A percentile compares a stretch with the other conserved stretches of the same genome.
phyloP scores from a whole-genome alignment of 2,113 vertebrate genomes.

The Gallinago paraguaiae region DNA sequence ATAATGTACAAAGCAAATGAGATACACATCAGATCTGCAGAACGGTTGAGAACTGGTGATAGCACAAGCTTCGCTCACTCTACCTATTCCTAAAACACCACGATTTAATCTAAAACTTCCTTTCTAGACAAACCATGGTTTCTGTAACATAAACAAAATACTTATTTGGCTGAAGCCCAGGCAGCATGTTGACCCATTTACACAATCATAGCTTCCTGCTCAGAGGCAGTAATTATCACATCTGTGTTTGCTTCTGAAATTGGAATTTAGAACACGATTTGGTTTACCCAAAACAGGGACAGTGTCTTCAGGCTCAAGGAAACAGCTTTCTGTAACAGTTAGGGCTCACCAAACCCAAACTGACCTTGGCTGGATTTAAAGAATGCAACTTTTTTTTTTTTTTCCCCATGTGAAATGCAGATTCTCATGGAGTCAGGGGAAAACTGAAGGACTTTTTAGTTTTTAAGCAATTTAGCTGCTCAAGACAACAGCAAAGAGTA shows the following conservation, averaged over 20 bases:
- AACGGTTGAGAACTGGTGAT: background rate
- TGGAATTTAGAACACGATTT: conserved; percentile 8
- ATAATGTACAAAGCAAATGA: background rate
- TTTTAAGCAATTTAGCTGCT: background rate
- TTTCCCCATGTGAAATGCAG: background rate
- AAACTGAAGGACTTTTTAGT: background rate
- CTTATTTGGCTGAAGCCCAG: background rate
- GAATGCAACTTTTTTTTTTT: background rate
- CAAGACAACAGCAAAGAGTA: background rate
- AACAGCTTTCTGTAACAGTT: background rate
- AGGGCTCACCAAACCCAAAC: background rate
- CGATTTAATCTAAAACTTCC: background rate
- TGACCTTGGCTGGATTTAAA: background rate
- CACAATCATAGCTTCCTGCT: conserved; percentile 4
- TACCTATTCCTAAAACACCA: background rate
- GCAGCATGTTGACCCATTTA: conserved; percentile 7
- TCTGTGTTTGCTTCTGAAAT: conserved; percentile 34
- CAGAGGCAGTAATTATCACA: conserved; percentile 18
- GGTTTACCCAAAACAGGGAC: background rate
- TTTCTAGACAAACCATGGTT: background rate
- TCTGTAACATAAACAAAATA: background rate
- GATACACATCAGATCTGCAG: background rate
- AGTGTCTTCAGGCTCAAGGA: background rate
- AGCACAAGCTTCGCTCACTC: background rate
- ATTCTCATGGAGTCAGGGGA: background rate